Percentiles rank a stretch among this genome's conserved stretches.
These are phyloP conservation scores for Cinclus cinclus DNA, from an alignment of 2,113 vertebrate species.

Conservation along the genomic window DNA sequence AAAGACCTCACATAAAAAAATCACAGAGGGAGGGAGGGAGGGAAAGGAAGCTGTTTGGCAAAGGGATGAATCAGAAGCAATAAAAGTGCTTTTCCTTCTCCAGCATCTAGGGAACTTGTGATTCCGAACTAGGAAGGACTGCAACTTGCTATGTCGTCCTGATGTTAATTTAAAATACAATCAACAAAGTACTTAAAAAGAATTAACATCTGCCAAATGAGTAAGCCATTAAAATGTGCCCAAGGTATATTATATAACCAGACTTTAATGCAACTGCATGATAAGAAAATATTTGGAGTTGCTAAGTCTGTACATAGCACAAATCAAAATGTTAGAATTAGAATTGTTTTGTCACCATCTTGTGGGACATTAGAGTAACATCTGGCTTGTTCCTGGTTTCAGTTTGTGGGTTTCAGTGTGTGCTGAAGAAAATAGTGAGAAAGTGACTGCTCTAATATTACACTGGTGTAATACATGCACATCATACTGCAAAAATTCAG, in stretches of 20 bases:
- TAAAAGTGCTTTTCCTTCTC: not conserved
- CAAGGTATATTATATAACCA: not conserved
- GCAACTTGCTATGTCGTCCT: not conserved
- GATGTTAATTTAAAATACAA: conserved; percentile 19
- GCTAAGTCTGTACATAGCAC: not conserved
- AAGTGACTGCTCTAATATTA: not conserved
- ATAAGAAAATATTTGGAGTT: not conserved
- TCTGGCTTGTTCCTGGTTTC: not conserved
- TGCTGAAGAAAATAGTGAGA: not conserved
- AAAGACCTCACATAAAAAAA: not conserved
- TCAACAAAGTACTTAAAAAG: not conserved
- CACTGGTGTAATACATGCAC: not conserved
- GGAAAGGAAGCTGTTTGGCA: not conserved
- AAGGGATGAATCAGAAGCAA: not conserved
- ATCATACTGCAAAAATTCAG: not conserved
- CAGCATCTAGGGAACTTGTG: not conserved
- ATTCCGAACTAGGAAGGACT: not conserved
- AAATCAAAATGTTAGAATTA: not conserved
- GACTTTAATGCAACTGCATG: not conserved
- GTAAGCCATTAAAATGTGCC: not conserved
- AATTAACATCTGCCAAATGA: not conserved
- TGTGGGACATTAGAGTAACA: conserved; percentile 20
- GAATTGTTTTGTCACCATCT: conserved; percentile 42
- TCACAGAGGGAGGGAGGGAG: not conserved
- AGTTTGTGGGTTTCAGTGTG: not conserved